These are phyloP conservation scores for Orestias chungarensis DNA, from an alignment of 2,797 vertebrate genomes.

Conservation along the genomic window DNA sequence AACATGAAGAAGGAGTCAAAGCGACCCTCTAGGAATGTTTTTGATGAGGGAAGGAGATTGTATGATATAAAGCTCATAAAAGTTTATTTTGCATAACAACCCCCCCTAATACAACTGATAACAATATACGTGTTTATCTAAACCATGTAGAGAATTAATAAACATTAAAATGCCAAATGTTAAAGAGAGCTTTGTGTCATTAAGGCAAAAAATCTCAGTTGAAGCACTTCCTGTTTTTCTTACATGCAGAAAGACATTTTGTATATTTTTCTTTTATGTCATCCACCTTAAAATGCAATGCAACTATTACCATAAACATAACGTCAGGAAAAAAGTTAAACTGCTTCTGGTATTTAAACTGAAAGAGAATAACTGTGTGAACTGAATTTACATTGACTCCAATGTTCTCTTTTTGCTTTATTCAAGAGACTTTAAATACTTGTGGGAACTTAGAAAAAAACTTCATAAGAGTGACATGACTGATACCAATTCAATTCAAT, in stretches of 20 bases:
- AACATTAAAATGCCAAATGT: not conserved
- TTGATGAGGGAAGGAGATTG: too few species aligned
- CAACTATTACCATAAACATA: conserved; percentile 40
- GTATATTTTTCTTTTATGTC: conserved; percentile 65
- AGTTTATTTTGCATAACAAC: too few species aligned
- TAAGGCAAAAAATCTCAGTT: conserved; percentile 33
- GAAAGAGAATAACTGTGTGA: not conserved
- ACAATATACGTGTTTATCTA: not conserved
- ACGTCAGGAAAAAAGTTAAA: not conserved
- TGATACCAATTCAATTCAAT: not conserved
- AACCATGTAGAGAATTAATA: not conserved
- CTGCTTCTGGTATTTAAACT: not conserved
- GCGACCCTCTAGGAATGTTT: too few species aligned
- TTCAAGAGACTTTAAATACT: not conserved
- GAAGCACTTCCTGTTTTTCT: conserved; percentile 15
- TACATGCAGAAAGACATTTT: conserved; percentile 4
- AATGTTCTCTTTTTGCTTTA: not conserved
- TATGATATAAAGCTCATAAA: too few species aligned
- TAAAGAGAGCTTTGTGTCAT: conserved; percentile 4
- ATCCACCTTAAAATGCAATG: conserved; percentile 52
- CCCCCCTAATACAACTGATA: too few species aligned
- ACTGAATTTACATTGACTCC: not conserved
- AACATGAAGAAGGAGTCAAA: too few species aligned
- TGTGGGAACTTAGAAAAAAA: not conserved
- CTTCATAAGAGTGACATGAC: not conserved